Evolutionary conservation across 2,113 vertebrate genomes (phyloP), one percentile per base, ranked within the genome.

Genomic region (Corythoichthys intestinalis): DNA sequence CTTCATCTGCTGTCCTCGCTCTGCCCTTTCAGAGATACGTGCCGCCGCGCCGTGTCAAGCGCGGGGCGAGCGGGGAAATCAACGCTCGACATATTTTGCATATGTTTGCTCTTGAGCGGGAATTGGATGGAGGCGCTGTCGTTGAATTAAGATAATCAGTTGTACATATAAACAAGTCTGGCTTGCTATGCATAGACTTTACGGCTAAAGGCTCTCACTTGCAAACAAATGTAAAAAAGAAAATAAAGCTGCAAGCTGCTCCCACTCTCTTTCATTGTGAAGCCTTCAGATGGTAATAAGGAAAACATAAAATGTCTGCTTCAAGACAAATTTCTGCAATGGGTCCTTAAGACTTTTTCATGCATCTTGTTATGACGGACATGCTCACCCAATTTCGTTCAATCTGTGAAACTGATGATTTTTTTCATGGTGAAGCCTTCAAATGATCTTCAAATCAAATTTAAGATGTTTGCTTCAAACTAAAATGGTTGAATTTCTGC

Each of bases 1-100:
- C 68, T 83, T 13, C 73, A 79, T 81, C 86, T 44, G 77, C 73
- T 79, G 87, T 80, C 89, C 86, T 88, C 74, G 1, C 72, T 59
- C 53, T 83, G 87, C 83, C 87, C 87, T 86, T 70, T 56, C 11
- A 67, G 74, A 37, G 2, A 72, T 77, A 70, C 76, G 84, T 87
- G 88, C 85, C 83, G 41, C 63, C 54, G 72, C 65, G 48, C 65
- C 13, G 69, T 85, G 86, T 86, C 83, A 87, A 74, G 80, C 81
- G 72, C 73, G 83, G 85, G 81, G 62, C 81, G 20, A 47, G 41
- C 72, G 71, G 82, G 41, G 65, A 81, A 79, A 78, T 75, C 72
- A 63, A 58, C 69, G 64, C 80, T 81, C n/a, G 83, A 87, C 80
- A 78, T 65, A 88, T 89, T 87, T 54, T 89, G 88, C 86, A 86